A percentile compares a stretch with the other conserved stretches of the same genome.
These are phyloP conservation scores for Neodiprion virginianus DNA, from an alignment of 1,140 invertebrate species.

Conservation along the genomic window DNA sequence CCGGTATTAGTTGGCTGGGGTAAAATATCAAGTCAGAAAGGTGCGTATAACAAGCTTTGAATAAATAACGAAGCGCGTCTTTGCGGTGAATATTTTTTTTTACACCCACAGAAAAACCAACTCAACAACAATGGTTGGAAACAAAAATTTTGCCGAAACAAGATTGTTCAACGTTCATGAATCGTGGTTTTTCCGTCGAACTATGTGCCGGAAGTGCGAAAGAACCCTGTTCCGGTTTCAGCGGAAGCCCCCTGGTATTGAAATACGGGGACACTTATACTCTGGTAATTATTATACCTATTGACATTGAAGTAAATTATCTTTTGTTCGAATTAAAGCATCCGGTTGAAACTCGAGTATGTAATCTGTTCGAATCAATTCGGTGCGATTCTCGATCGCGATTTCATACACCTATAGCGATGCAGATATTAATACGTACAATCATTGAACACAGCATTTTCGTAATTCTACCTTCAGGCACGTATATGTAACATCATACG, in stretches of 20 bases:
- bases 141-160: slow-evolving; percentile 36
- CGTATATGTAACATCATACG: not conserved
- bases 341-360: not conserved
- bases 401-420: no score
- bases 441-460: not conserved
- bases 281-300: slow-evolving; percentile 32
- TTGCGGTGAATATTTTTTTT: slow-evolving; percentile 13
- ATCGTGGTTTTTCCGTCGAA: slow-evolving; percentile 39
- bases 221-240: slow-evolving; percentile 43
- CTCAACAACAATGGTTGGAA: slow-evolving; percentile 34
- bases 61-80: slow-evolving; percentile 8
- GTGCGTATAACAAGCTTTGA: no score
- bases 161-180: slow-evolving; percentile 37
- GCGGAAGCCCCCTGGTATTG: slow-evolving; percentile 42
- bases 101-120: slow-evolving; percentile 30
- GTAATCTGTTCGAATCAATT: no score
- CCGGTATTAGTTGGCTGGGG: slow-evolving; percentile 44
- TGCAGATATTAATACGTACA: no score
- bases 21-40: slow-evolving; percentile 34
- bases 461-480: not conserved
- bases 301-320: slow-evolving; percentile 9
- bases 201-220: slow-evolving; percentile 39
- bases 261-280: slow-evolving; percentile 35
- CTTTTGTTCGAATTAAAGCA: slow-evolving; percentile 6
- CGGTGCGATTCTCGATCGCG: no score